A percentile compares a stretch with the other conserved stretches of the same genome.
Evolutionary conservation across 92 coral and sea anemone genomes (phyloP).

Genomic region (Siderastrea siderea): DNA sequence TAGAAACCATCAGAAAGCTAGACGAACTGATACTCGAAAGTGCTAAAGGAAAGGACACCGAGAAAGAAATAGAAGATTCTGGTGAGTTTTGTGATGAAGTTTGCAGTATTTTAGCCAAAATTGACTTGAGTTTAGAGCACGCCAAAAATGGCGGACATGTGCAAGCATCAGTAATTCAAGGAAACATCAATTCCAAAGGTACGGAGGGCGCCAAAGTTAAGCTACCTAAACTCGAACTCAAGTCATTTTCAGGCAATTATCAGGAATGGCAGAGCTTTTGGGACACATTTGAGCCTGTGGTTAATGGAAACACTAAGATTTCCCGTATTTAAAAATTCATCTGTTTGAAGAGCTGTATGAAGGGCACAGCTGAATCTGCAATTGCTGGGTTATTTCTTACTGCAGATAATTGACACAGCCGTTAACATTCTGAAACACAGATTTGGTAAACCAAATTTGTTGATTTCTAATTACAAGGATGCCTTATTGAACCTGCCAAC

Average conservation of each 20-base stretch:
- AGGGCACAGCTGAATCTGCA: slow-evolving; percentile 29
- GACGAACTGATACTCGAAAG: slow-evolving; percentile 30
- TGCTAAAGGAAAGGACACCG: slow-evolving; percentile 29
- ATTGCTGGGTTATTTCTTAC: slow-evolving; percentile 1
- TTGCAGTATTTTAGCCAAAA: background rate
- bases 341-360: background rate
- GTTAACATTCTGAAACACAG: too few species aligned
- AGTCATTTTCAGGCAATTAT: slow-evolving; percentile 50
- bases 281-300: slow-evolving; percentile 37
- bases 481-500: too few species aligned
- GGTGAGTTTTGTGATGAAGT: slow-evolving; percentile 48
- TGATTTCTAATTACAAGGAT: too few species aligned
- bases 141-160: slow-evolving; percentile 23
- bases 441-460: too few species aligned
- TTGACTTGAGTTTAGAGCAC: slow-evolving; percentile 20
- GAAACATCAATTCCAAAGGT: background rate
- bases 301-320: slow-evolving; percentile 16
- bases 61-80: slow-evolving; percentile 42
- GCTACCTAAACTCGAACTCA: slow-evolving; percentile 44
- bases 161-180: background rate
- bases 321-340: background rate
- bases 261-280: slow-evolving; percentile 56
- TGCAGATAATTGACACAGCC: too few species aligned
- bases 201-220: slow-evolving; percentile 26
- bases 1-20: slow-evolving; percentile 31